phyloP scores from a whole-genome alignment of 2,113 vertebrate genomes.

The Baryphthengus martii region DNA sequence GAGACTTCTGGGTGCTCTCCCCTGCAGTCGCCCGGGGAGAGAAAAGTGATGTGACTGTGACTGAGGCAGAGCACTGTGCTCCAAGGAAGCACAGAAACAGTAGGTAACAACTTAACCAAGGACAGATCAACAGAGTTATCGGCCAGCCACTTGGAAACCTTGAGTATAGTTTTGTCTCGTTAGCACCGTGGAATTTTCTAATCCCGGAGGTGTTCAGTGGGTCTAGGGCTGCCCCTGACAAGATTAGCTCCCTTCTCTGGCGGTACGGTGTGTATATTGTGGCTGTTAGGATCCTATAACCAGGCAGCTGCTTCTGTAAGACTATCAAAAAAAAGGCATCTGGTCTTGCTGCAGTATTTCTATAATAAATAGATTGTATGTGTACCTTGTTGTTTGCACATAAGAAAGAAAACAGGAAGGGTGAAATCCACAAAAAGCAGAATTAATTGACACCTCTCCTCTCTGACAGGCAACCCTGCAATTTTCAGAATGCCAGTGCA shows the following conservation, averaged over 20 bases:
- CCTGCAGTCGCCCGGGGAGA: background rate
- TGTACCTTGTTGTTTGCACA: background rate
- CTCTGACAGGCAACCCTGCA: constrained; percentile 79
- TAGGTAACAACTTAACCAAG: background rate
- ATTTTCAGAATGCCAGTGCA: constrained; percentile 84
- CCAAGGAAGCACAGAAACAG: background rate
- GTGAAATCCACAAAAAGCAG: background rate
- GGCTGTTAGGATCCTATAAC: background rate
- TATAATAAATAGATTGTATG: background rate
- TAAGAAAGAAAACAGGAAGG: background rate
- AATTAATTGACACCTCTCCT: background rate
- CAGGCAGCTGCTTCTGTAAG: background rate
- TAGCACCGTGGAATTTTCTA: background rate
- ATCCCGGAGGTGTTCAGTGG: background rate
- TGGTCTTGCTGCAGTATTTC: background rate
- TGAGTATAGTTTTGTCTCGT: background rate
- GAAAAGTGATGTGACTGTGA: background rate
- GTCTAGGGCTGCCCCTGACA: background rate
- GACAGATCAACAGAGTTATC: background rate
- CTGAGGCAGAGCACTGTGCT: too few relatives aligned
- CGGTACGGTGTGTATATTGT: background rate
- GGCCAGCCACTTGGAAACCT: background rate
- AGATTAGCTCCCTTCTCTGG: background rate
- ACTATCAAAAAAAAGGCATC: background rate
- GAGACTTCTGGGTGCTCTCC: background rate